Evolutionary conservation across 2,797 vertebrate species (phyloP).

Genomic region (Onychomys arenicola): DNA sequence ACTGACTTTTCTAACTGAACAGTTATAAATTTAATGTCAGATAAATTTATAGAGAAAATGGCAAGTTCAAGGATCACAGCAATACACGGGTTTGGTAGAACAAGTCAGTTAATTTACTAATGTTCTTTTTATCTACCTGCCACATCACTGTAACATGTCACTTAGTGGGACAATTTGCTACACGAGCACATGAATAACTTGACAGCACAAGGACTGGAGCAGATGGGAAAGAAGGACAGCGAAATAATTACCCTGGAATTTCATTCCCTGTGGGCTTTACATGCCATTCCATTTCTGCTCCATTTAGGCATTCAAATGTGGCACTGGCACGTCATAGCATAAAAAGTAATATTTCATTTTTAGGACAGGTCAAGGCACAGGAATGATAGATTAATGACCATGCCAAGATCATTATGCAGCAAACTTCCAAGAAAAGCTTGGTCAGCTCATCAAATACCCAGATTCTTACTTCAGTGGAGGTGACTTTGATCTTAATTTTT

Average conservation of each 20-base stretch:
- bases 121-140: constrained; percentile 1
- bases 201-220: neutral
- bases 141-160: neutral
- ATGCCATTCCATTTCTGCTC: constrained; percentile 18
- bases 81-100: neutral
- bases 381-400: constrained; percentile 67
- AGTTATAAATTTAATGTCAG: neutral
- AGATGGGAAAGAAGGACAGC: neutral
- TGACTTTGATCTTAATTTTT: constrained; percentile 69
- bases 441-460: constrained; percentile 48
- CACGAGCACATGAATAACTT: neutral
- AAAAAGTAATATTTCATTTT: constrained; percentile 68
- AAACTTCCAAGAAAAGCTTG: constrained; percentile 52
- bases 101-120: neutral
- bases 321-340: constrained; percentile 33
- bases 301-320: constrained; percentile 53
- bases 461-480: constrained; percentile 32
- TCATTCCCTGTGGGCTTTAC: neutral
- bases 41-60: neutral
- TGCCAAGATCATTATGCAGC: constrained; percentile 45
- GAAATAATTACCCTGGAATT: neutral
- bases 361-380: constrained; percentile 24
- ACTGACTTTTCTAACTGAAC: neutral
- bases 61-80: neutral
- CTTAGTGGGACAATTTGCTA: neutral